Evolutionary conservation across 2,797 vertebrate species (phyloP), one percentile per base, ranked within the genome.

Genomic region (Lerista edwardsae): DNA sequence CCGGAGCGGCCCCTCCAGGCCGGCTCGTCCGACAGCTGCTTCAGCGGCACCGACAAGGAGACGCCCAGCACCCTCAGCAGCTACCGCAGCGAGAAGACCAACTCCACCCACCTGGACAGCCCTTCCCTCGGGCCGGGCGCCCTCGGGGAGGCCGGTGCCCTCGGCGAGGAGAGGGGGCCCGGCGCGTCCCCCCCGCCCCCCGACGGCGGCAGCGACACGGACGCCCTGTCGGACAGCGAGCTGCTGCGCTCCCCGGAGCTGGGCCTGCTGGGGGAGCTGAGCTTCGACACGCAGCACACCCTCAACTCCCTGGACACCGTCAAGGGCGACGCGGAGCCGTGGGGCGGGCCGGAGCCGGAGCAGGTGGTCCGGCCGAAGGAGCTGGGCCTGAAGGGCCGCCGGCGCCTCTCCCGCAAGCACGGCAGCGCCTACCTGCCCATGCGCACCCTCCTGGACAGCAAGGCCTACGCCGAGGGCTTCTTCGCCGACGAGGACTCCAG

Each of bases 281-380:
- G 86, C 65, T 84, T 87, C 0, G 86, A 87, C 65, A 87, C 86
- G 0, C 86, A 87, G 65, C 76, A 95, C 41, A 95, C 94, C 0
- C 87, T 95, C 68, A 91, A 93, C 31, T 94, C 94, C 65, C 92
- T 95, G 12, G 94, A 95, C 68, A 95, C 94, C 0, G 90, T 95
- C 47, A 31, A 92, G 1, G 93, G 93, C 1, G 90, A 92, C 3
- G 85, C 83, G n/a, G 93, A 94, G 0, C 90, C 91, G 0, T 94
- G 93, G 0, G 90, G 92, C 10, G 90, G 62, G 0, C 64, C 96
- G 1, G 96, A 97, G 80, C 93, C 95, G 0, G 97, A 98, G 93
- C 96, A 97, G 94, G 98, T 97, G 3, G 98, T 98, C 57, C 96
- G 98, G 67, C 98, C 98, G 61, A 98, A 98, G 94, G 98, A 98